Conservation (phyloP, 2,113 vertebrate species). For the Pachycephala philippinensis region DNA sequence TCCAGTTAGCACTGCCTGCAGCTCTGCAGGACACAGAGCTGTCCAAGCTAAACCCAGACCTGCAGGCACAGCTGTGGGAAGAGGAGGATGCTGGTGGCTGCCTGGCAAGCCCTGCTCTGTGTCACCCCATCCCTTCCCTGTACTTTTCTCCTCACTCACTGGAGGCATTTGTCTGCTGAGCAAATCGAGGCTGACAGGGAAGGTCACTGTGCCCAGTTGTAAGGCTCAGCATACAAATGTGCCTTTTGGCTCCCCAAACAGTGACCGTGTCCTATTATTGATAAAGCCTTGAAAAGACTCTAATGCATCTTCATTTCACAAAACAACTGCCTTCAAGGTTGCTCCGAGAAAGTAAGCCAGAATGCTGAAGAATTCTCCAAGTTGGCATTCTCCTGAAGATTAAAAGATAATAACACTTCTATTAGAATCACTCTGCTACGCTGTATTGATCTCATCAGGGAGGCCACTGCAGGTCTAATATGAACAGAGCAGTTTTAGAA, state of each 20-base stretch:
- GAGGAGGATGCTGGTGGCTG: neutral
- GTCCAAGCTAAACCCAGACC: neutral
- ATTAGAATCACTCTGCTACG: conserved; percentile 79
- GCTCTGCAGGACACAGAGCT: neutral
- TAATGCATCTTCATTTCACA: conserved; percentile 80
- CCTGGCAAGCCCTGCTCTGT: neutral
- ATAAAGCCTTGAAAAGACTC: conserved; percentile 76
- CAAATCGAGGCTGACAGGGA: conserved; percentile 72
- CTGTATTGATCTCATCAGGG: conserved; percentile 84
- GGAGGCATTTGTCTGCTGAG: conserved; percentile 67
- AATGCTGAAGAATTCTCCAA: conserved; percentile 67
- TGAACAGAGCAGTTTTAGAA: conserved; percentile 76
- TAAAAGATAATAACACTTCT: conserved; percentile 84
- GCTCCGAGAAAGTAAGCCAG: conserved; percentile 63
- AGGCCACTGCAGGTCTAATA: conserved; percentile 80
- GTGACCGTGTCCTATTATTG: conserved; percentile 64
- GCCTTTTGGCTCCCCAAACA: conserved; percentile 68
- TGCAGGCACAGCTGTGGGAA: neutral
- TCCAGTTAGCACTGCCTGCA: neutral
- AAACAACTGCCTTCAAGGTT: conserved; percentile 77
- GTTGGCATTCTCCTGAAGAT: conserved; percentile 77
- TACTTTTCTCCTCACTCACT: conserved; percentile 57
- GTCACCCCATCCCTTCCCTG: neutral
- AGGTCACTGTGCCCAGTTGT: conserved; percentile 70
- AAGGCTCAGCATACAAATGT: conserved; percentile 70